phyloP scores from a whole-genome alignment of 2,888 invertebrate species.

The Amorpha juglandis region DNA sequence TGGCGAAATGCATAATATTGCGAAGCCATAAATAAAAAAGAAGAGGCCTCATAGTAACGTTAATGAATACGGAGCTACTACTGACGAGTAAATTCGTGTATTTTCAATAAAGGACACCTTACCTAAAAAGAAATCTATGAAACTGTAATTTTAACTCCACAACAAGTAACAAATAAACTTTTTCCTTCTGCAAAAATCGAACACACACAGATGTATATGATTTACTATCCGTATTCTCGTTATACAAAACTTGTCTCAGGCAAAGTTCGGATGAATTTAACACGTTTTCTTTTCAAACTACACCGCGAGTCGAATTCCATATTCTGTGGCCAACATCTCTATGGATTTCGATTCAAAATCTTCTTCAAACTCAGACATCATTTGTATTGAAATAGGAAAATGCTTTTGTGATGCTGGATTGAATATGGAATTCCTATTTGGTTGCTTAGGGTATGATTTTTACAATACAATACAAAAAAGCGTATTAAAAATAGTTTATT shows the following conservation, averaged over 20 bases:
- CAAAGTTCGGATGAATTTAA: not conserved
- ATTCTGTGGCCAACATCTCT: not conserved
- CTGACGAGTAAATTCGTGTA: too few species aligned
- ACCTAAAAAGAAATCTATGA: too few species aligned
- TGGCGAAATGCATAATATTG: too few species aligned
- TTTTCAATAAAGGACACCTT: too few species aligned
- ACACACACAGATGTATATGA: not conserved
- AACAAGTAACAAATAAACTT: too few species aligned
- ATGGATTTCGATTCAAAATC: not conserved
- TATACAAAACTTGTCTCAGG: not conserved
- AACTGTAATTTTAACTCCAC: too few species aligned
- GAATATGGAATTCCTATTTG: not conserved
- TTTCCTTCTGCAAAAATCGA: not conserved
- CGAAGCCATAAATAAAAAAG: too few species aligned
- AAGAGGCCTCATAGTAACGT: too few species aligned
- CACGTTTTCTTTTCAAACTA: constrained; percentile 13
- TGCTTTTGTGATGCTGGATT: not conserved
- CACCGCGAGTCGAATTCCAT: not conserved
- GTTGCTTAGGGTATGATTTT: too few species aligned
- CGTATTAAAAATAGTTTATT: too few species aligned
- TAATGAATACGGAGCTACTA: too few species aligned
- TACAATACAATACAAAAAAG: too few species aligned
- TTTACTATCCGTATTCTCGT: not conserved
- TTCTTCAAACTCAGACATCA: not conserved
- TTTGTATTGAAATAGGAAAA: not conserved